Evolutionary conservation across 2,888 invertebrate genomes (phyloP), one percentile per base, ranked within the genome.

Genomic region (Syrphus vitripennis): DNA sequence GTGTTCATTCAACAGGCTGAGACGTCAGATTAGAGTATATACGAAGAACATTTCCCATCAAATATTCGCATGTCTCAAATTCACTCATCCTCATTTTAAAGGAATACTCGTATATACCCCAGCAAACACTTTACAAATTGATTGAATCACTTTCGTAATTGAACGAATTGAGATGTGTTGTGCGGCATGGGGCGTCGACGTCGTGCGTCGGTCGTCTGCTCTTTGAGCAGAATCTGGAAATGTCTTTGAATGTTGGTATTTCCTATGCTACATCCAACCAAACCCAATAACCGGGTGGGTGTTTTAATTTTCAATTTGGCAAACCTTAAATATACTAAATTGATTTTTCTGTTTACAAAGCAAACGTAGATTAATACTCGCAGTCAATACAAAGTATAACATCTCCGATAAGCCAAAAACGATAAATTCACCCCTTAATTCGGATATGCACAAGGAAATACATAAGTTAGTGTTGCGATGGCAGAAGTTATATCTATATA

Each of bases 111-210:
- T n/a, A n/a, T n/a, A n/a, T n/a, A n/a, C n/a, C n/a, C n/a, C 3
- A 72, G 69, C 57, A 72, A 65, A 86, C 82, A 86, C 77, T 72
- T 81, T 59, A 42, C 77, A 78, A 77, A 86, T 78, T 78, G 84
- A 86, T 86, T 86, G 72, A 86, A 86, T 86, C 69, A 69, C 82
- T 82, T 77, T 82, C 74, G 82, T 82, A 86, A 82, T 69, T 82
- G 77, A 82, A 74, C 65, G 69, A 78, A 82, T 82, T 77, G 81
- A 82, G 81, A 71, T 74, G 63, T 74, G 83, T 6, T 21, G n/a
- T 31, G 10, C 4, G 29, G 79, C 48, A 6, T 2, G 50, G 12
- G 12, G 12, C 6, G 12, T 12, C 34, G 9, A 9, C 31, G 9
- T 1, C 31, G 31, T 31, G 5, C 31, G 31, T 31, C 31, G 48